Evolutionary conservation across 2,888 invertebrate genomes (phyloP).

Genomic region (Dromius quadrimaculatus): DNA sequence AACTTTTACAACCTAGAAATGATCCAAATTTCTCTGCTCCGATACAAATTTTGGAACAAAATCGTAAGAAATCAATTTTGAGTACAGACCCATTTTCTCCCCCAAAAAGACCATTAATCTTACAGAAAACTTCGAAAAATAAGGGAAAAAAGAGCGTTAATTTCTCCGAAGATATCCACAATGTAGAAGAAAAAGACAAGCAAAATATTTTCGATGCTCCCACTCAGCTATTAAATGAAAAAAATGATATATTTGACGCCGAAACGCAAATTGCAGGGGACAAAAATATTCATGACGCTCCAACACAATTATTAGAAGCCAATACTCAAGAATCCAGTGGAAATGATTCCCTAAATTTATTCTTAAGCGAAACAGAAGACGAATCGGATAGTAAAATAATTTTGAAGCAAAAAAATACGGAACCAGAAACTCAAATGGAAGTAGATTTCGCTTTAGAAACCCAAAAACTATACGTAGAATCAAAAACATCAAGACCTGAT

Average conservation of each 20-base stretch:
- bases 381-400: neutral
- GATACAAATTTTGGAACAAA: conserved; percentile 20
- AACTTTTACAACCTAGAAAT: conserved; percentile 1
- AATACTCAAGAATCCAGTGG: neutral
- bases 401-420: conserved; percentile 47
- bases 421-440: conserved; percentile 58
- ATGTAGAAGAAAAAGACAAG: too few species aligned
- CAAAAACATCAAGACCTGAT: conserved; percentile 48
- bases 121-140: conserved; percentile 13
- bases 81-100: conserved; percentile 55
- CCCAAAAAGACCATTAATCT: conserved; percentile 52
- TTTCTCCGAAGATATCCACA: conserved; percentile 48
- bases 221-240: conserved; percentile 43
- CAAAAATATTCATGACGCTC: conserved; percentile 4
- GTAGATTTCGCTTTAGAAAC: conserved; percentile 40
- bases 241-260: conserved; percentile 45
- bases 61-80: conserved; percentile 15
- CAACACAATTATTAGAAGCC: conserved; percentile 41
- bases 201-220: conserved; percentile 47
- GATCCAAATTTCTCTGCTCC: conserved; percentile 18
- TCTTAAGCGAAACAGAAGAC: conserved; percentile 4
- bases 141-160: conserved; percentile 9
- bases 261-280: too few species aligned
- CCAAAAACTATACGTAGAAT: conserved; percentile 46
- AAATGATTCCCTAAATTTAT: conserved; percentile 5